These are phyloP conservation scores for Fratercula arctica DNA, from an alignment of 2,797 vertebrate species.

Conservation along the genomic window DNA sequence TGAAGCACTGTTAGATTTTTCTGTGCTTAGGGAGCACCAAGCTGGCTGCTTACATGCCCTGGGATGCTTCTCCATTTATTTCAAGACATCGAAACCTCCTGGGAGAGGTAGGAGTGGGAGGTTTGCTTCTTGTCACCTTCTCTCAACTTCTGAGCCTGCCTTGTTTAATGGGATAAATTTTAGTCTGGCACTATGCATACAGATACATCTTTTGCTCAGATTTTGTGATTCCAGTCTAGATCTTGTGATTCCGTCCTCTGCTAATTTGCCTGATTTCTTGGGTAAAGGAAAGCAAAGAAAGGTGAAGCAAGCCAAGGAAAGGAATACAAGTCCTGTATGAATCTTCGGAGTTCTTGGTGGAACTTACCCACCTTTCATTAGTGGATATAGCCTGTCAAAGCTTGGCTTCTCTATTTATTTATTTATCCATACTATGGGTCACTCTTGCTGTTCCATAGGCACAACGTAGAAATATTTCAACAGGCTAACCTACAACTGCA, in stretches of 20 bases:
- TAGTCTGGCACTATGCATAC: neutral
- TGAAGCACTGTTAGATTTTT: neutral
- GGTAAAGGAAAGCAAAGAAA: neutral
- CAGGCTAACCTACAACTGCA: neutral
- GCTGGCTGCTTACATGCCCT: neutral
- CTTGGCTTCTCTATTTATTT: neutral
- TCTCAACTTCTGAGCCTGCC: neutral
- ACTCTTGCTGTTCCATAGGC: neutral
- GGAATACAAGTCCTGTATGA: neutral
- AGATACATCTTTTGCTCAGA: neutral
- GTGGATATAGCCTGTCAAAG: neutral
- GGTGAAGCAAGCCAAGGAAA: neutral
- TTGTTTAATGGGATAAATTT: neutral
- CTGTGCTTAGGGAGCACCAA: neutral
- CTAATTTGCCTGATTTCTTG: neutral
- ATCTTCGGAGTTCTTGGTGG: neutral
- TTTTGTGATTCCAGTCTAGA: neutral
- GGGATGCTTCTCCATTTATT: neutral
- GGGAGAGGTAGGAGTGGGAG: neutral
- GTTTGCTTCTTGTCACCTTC: neutral
- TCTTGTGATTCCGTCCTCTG: neutral
- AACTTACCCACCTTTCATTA: neutral
- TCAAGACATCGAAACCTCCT: neutral
- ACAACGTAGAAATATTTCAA: neutral
- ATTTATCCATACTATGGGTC: neutral